phyloP scores from a whole-genome alignment of 2,888 invertebrate species.

The Drosophila monieri region DNA sequence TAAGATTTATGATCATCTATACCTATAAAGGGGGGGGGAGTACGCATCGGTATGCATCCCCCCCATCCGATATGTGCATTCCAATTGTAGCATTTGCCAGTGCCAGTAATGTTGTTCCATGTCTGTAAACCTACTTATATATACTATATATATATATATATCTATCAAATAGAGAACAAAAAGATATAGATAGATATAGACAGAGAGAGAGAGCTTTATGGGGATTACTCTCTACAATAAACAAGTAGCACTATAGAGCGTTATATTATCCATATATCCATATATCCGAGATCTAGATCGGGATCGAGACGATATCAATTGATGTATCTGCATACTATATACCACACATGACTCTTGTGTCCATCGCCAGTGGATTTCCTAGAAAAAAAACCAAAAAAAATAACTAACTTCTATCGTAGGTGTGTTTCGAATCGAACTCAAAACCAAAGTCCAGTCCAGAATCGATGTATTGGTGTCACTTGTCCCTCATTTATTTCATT shows the following conservation, averaged over 20 bases:
- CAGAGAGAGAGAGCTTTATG: background rate
- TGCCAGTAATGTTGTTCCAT: slow-evolving; percentile 74
- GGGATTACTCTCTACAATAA: background rate
- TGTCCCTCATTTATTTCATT: background rate
- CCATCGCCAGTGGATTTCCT: slow-evolving; percentile 4
- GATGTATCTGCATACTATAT: slow-evolving; percentile 12
- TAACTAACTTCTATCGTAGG: background rate
- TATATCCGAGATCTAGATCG: background rate
- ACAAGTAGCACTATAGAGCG: slow-evolving; percentile 15
- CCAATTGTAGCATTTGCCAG: slow-evolving; percentile 51
- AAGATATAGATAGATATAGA: background rate
- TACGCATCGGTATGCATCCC: background rate
- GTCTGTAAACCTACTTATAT: slow-evolving; percentile 28
- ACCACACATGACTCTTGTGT: background rate
- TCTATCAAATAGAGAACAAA: slow-evolving; percentile 34
- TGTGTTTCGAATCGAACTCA: slow-evolving; percentile 4
- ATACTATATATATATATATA: background rate
- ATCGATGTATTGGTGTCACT: slow-evolving; percentile 16
- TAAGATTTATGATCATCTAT: slow-evolving; percentile 21
- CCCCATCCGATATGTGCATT: slow-evolving; percentile 10
- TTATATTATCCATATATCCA: slow-evolving; percentile 3
- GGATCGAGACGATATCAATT: slow-evolving; percentile 9
- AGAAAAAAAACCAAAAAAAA: background rate
- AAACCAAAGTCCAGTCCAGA: background rate
- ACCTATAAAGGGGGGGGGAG: background rate